Base-by-base conservation (phyloP, 2,888 invertebrate genomes). In the Podotricha telesiphe region DNA sequence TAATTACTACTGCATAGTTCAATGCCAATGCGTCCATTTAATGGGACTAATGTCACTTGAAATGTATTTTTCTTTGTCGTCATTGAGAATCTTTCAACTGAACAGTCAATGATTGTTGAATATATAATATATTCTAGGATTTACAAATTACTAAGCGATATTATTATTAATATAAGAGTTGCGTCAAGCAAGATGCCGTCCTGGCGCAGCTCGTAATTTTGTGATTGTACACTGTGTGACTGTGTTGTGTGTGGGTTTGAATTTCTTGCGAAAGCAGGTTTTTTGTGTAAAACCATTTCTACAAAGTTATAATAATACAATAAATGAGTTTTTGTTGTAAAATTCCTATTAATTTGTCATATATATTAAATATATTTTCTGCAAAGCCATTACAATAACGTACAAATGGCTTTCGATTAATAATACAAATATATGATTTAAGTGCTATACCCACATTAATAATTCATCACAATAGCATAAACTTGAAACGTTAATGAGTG, bases 21-120 rank as follows among this genome's bases (percentile, higher is more conserved):
- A 75, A 70, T 71, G 72, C 48, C 67, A 65, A 55, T 45, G 65
- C 63, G 69, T 68, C 74, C 68, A 69, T 71, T 68, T 67, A 74
- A 73, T 75, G 67, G 65, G 64, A 47, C 65, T 68, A 73, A 71
- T 71, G 67, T 47, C 20, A 19, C 62, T 68, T 68, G 66, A 53
- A 70, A 70, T 62, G 22, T 42, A 22, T 51, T 56, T 15, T 65
- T 34, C 34, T 64, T 40, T 48, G 42, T 48, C 42, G 37, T 66
- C 48, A 42, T 69, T 62, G 17, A n/a, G 20, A 19, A 34, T 34
- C 15, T 48, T 62, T 59, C 45, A 59, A 45, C 45, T 45, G 1
- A 5, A 42, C 42, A 11, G 42, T 59, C 59, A 58, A 58, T 58
- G 56, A 15, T 19, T 20, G 37, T 40, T 6, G 11, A 17, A 37